These are phyloP conservation scores for Thamnophis sirtalis DNA, from an alignment of 2,113 vertebrate genomes.

Conservation along the genomic window DNA sequence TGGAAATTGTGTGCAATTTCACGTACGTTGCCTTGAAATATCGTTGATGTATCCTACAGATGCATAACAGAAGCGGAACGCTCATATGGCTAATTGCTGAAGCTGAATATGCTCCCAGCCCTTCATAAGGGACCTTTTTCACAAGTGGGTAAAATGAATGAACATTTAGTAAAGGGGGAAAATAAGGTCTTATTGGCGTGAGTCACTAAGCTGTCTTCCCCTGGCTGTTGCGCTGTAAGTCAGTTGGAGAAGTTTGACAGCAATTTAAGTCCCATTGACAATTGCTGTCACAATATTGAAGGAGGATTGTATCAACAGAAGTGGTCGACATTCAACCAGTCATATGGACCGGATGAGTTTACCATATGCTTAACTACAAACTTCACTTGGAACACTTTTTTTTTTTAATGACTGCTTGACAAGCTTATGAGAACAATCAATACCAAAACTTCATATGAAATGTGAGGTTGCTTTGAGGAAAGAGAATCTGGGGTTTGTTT, in stretches of 20 bases:
- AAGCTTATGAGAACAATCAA: constrained; percentile 75
- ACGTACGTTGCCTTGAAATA: constrained; percentile 7
- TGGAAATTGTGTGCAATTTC: constrained; percentile 10
- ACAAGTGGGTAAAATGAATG: constrained; percentile 47
- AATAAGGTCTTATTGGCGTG: constrained; percentile 69
- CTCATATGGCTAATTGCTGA: constrained; percentile 35
- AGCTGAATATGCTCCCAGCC: constrained; percentile 33
- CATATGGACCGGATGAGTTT: constrained; percentile 79
- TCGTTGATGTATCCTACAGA: neutral
- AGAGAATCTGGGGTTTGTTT: constrained; percentile 20
- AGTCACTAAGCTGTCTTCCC: constrained; percentile 67
- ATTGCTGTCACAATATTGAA: constrained; percentile 82
- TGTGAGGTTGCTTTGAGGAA: constrained; percentile 45
- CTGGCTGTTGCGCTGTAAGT: constrained; percentile 68
- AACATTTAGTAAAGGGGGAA: constrained; percentile 35
- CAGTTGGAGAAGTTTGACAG: constrained; percentile 80
- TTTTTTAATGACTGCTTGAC: constrained; percentile 68
- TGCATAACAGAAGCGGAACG: neutral
- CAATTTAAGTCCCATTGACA: constrained; percentile 83
- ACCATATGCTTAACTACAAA: constrained; percentile 79
- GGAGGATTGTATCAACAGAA: constrained; percentile 77
- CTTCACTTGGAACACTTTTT: constrained; percentile 76
- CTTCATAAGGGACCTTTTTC: constrained; percentile 32
- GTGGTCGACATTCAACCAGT: constrained; percentile 83
- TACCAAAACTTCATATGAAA: constrained; percentile 61